Base-by-base conservation (phyloP, 2,888 invertebrate genomes). In the Athrips mouffetella region DNA sequence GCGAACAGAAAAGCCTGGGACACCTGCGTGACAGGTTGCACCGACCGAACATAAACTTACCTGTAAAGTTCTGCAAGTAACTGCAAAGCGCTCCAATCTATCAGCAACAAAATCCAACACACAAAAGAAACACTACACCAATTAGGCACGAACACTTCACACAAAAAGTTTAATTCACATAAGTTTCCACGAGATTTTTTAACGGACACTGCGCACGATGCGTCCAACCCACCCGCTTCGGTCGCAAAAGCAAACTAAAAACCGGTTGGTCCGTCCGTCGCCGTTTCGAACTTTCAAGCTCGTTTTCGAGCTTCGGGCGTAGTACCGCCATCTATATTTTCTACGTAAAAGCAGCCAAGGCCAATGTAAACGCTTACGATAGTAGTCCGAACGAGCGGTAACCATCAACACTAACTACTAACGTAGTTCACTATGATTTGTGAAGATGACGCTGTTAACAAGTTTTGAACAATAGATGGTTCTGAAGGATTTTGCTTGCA, bases 1-100 rank as follows among this genome's bases (percentile, higher is more conserved):
- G 63, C 49, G 68, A 72, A 18, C 21, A 18, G 37, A 18, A n/a
- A 27, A 27, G 62, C 49, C 66, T n/a, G n/a, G 81, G 83, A 84
- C 86, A 87, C 86, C 86, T 86, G 85, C 80, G 79, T 81, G 84
- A 86, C 86, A 86, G 84, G 85, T 85, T 85, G 82, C 72, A 76
- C 57, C 66, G 64, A 73, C 76, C 68, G 70, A 72, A 68, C 70
- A 71, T 70, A 73, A 77, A 71, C 71, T 72, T 68, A 73, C 73
- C 83, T 65, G 57, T 57, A 62, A 75, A 69, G 70, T 69, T 57
- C 67, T 61, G 50, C 55, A 55, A 11, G n/a, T n/a, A n/a, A n/a
- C n/a, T n/a, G n/a, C n/a, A n/a, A 8, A 2, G 47, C 59, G 58
- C 27, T 66, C 63, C 64, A 61, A 62, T 62, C 25, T 53, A 58